Evolutionary conservation across 2,113 vertebrate species (phyloP), one percentile per base, ranked within the genome.

Genomic region (Felis chaus): DNA sequence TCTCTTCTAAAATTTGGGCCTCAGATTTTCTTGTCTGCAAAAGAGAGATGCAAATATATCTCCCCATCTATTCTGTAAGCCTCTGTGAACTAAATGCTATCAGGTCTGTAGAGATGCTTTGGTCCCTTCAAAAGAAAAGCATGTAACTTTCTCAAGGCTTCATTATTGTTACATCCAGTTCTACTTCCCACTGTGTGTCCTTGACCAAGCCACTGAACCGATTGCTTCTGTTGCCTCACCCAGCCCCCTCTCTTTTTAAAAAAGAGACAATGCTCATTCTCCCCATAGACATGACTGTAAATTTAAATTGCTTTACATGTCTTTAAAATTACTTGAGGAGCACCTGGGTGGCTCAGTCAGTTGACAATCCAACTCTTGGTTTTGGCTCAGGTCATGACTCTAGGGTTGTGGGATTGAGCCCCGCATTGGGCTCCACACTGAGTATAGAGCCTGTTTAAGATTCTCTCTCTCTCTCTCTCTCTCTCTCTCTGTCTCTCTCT

Each of bases 251-350:
- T 89, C 12, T 71, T 78, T 66, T 79, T 63, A 85, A 53, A 9
- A 29, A 78, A 50, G 23, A 90, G 21, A 81, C 29, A 48, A 11
- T 84, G 5, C 21, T 90, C 18, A 66, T 76, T 68, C 21, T 94
- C 36, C 39, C 18, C 48, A 45, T 55, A 39, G 48, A 74, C 13
- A n/a, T 83, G 21, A 27, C 18, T 82, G 12, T 92, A 85, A 76
- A 61, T 97, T 94, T 66, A 85, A 89, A 71, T 95, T 81, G 41
- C 12, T 95, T 94, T 55, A 91, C 61, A 31, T 89, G 65, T n/a
- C 36, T 65, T 92, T 19, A 74, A 82, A 68, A 53, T 55, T 98
- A 50, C 13, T 95, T 81, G 33, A 97, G 61, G 61, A 12, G 63
- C 12, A 29, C 27, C 27, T 65, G 11, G 27, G 27, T 65, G 63